A percentile compares a stretch with the other conserved stretches of the same genome.
These are phyloP conservation scores for Mnemiopsis leidyi DNA, from an alignment of 37 sponge, comb jelly and placozoan species.

Conservation along the genomic window DNA sequence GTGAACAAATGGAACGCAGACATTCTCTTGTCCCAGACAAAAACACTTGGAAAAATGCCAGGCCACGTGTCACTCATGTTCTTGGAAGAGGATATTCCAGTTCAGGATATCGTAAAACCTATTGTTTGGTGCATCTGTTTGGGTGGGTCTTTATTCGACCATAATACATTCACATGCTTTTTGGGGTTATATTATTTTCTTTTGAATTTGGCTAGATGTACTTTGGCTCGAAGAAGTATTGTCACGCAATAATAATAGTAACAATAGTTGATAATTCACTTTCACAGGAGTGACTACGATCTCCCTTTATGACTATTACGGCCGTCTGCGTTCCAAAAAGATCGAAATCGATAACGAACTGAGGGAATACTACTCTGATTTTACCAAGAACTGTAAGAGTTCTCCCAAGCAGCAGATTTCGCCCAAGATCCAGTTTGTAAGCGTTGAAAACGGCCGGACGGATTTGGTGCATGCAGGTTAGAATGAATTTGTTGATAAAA, in stretches of 20 bases:
- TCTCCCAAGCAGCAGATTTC: not conserved
- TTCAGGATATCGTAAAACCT: conserved; percentile 50
- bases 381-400: not conserved
- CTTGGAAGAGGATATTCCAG: conserved; percentile 4
- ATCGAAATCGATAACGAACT: conserved; percentile 13
- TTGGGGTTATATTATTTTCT: too few species aligned
- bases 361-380: conserved; percentile 37
- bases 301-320: conserved; percentile 59
- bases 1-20: conserved; percentile 45
- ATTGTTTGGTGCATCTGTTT: conserved; percentile 60
- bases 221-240: too few species aligned
- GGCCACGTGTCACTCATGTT: conserved; percentile 61
- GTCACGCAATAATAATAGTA: too few species aligned
- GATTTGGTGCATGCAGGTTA: conserved; percentile 60
- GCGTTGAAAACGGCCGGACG: conserved; percentile 40
- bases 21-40: conserved; percentile 4
- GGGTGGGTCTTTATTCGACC: conserved; percentile 30
- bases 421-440: conserved; percentile 20
- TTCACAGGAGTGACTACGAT: conserved; percentile 60
- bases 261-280: too few species aligned
- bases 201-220: too few species aligned
- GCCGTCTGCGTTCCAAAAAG: conserved; percentile 16
- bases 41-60: conserved; percentile 35
- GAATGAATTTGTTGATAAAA: too few species aligned
- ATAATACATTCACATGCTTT: too few species aligned